These are phyloP conservation scores for Microtus richardsoni DNA, from an alignment of 2,113 vertebrate genomes.

Conservation along the genomic window DNA sequence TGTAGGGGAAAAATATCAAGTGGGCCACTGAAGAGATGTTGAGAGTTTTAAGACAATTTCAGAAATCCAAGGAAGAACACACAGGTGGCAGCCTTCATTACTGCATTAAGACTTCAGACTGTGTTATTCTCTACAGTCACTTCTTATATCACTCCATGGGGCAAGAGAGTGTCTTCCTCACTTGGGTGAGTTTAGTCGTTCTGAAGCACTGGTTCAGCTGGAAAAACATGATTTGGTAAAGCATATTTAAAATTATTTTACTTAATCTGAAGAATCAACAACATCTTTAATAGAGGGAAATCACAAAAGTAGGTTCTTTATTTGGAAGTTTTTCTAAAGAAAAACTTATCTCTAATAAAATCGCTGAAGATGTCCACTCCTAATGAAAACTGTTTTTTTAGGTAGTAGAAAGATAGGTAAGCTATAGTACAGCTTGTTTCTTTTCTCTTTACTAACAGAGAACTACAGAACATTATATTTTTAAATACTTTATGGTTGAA, in stretches of 20 bases:
- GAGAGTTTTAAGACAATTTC: conserved; percentile 76
- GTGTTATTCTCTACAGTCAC: conserved; percentile 56
- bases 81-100: conserved; percentile 64
- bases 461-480: background rate
- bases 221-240: conserved; percentile 68
- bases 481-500: background rate
- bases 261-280: conserved; percentile 66
- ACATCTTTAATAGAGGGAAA: conserved; percentile 69
- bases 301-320: conserved; percentile 70
- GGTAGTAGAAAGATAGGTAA: background rate
- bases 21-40: conserved; percentile 61
- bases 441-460: conserved; percentile 4
- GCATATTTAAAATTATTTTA: conserved; percentile 76
- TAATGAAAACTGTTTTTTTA: background rate
- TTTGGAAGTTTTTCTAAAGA: conserved; percentile 60
- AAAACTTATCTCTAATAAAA: conserved; percentile 67
- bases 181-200: conserved; percentile 64
- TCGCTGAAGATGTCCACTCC: conserved; percentile 27
- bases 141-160: conserved; percentile 65
- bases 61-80: conserved; percentile 51
- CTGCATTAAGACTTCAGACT: conserved; percentile 71
- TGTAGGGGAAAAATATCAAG: conserved; percentile 71
- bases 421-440: background rate
- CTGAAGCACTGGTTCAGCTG: conserved; percentile 48
- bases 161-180: conserved; percentile 41